phyloP scores from a whole-genome alignment of 1,140 invertebrate genomes.

The Drosophila pandora region DNA sequence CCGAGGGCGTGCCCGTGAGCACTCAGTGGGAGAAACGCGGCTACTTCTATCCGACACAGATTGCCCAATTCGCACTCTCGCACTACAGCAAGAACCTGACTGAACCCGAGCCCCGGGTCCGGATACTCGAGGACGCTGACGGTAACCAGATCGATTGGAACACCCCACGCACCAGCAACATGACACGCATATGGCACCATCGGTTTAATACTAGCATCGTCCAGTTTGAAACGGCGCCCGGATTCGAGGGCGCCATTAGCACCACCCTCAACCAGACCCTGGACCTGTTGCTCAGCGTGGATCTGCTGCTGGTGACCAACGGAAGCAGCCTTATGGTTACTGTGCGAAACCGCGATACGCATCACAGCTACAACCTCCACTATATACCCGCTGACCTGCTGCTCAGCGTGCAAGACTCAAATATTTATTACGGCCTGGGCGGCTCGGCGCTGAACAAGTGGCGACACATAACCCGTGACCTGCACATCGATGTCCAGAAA shows the following conservation, averaged over 20 bases:
- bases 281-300: conserved; percentile 91
- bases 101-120: conserved; percentile 89
- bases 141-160: conserved; percentile 88
- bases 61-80: conserved; percentile 98
- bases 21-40: conserved; percentile 97
- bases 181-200: conserved; percentile 87
- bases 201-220: conserved; percentile 86
- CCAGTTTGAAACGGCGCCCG: conserved; percentile 89
- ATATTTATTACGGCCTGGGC: conserved; percentile 95
- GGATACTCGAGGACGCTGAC: conserved; percentile 90
- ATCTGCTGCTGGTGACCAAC: conserved; percentile 90
- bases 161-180: conserved; percentile 87
- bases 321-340: conserved; percentile 92
- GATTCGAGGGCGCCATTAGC: conserved; percentile 88
- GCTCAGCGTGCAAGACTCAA: conserved; percentile 89
- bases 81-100: conserved; percentile 98
- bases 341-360: conserved; percentile 91
- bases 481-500: conserved; percentile 96
- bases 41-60: conserved; percentile 99
- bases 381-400: conserved; percentile 91
- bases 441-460: conserved; percentile 87
- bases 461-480: conserved; percentile 93
- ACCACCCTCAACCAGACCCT: conserved; percentile 88
- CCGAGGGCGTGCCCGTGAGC: conserved; percentile 96
- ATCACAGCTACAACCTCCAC: conserved; percentile 91